Evolutionary conservation across 53 echinoderm and acorn worm species (phyloP).

Genomic region (Temnopleurus reevesii): DNA sequence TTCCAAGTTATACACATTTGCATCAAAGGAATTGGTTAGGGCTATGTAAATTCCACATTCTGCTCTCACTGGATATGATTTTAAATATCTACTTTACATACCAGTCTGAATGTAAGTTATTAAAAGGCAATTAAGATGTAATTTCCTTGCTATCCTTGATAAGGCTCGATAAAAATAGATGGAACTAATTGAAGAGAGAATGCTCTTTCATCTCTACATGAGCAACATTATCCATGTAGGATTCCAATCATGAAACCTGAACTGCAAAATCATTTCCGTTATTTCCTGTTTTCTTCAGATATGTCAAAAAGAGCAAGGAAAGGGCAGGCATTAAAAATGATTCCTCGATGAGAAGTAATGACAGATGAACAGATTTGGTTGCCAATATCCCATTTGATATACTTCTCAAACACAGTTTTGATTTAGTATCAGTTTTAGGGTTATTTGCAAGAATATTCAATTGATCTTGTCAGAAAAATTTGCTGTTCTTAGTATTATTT

Average conservation of each 20-base stretch:
- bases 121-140: neutral
- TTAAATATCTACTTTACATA: too few relatives aligned
- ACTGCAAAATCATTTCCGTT: constrained; percentile 31
- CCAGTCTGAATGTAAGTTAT: neutral
- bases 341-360: neutral
- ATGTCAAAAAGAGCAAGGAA: neutral
- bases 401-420: too few relatives aligned
- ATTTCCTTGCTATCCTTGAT: neutral
- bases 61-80: too few relatives aligned
- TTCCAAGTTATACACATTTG: too few relatives aligned
- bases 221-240: constrained; percentile 32
- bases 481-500: too few relatives aligned
- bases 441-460: too few relatives aligned
- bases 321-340: neutral
- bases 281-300: neutral
- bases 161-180: neutral
- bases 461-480: too few relatives aligned
- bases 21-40: too few relatives aligned
- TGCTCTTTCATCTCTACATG: neutral
- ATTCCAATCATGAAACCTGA: constrained; percentile 6
- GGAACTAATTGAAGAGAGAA: neutral
- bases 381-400: too few relatives aligned
- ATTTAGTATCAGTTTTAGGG: too few relatives aligned
- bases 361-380: too few relatives aligned
- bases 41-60: too few relatives aligned